Base-by-base conservation (phyloP, 1,140 invertebrate genomes). In the Aphis craccivora region DNA sequence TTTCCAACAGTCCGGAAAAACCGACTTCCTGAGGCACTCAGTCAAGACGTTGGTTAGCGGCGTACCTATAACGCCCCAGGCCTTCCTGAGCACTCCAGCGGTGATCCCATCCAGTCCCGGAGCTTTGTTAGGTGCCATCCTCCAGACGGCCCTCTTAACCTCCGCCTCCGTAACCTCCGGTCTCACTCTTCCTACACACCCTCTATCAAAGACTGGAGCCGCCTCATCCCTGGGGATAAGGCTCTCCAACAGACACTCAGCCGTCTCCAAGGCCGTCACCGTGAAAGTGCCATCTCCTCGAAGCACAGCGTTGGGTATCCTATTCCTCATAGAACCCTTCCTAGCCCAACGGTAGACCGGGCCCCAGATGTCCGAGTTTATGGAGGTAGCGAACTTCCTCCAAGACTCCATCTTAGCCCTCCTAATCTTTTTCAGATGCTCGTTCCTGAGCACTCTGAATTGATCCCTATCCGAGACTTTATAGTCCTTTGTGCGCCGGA, bases 81-180 rank as follows among this genome's bases (percentile, higher is more conserved):
- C 18, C 40, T 90, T 90, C 89, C 89, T 90, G 7, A 90, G 35
- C 14, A 67, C 89, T 0, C 35, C 37, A 23, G 53, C 89, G 8
- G 89, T 90, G 18, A 90, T 90, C 4, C 89, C 89, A 9, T 90
- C 55, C 6, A 67, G 53, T 45, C 89, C 89, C 6, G 89, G 55
- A 3, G 88, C 88, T 37, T 90, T 90, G 88, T 90, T 90, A 9
- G 88, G 88, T 8, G 88, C 88, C 48, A 55, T 88, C 51, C 88
- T 90, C 88, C 89, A 43, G 25, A 90, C 25, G 8, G 89, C 89
- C 23, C 18, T 30, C 23, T 43, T 55, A 18, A 67, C 89, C 45
- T 90, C 89, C 1, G 35, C 8, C 30, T 48, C 87, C 48, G 48
- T 11, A 0, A 53, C 14, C 8, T 22, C 45, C 22, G n/a, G 18